A percentile compares a stretch with the other conserved stretches of the same genome.
These are phyloP conservation scores for Amphipoea oculea DNA, from an alignment of 2,888 invertebrate species.

Conservation along the genomic window DNA sequence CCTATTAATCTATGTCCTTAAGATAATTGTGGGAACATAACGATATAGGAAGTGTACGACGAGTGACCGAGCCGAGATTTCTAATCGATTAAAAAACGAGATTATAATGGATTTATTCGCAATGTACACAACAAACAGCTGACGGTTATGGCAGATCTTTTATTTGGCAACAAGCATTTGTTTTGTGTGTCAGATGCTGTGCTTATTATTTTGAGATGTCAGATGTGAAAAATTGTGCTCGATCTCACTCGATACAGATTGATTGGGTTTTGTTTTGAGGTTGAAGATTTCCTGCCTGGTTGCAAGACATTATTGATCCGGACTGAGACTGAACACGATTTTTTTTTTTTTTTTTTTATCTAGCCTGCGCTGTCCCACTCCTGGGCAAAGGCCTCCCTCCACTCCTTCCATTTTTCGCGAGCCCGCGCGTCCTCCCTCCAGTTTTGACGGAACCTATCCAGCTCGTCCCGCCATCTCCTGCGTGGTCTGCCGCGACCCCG, in stretches of 20 bases:
- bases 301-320: not conserved
- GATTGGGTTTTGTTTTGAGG: constrained; percentile 10
- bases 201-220: constrained; percentile 12
- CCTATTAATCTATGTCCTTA: constrained; percentile 48
- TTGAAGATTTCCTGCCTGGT: not conserved
- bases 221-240: constrained; percentile 8
- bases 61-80: constrained; percentile 55
- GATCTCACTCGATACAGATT: not conserved
- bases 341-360: too few species aligned
- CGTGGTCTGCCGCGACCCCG: too few species aligned
- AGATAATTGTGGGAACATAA: constrained; percentile 57
- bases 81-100: constrained; percentile 58
- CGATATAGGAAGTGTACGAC: constrained; percentile 46
- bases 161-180: constrained; percentile 29
- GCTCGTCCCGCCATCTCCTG: too few species aligned
- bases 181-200: constrained; percentile 9
- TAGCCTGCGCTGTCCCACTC: too few species aligned
- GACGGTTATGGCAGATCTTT: constrained; percentile 1
- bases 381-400: too few species aligned
- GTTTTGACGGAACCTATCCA: too few species aligned
- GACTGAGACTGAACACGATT: not conserved
- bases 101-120: constrained; percentile 55
- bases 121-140: constrained; percentile 24
- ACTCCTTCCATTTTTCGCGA: too few species aligned
- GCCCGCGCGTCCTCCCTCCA: too few species aligned